phyloP scores from a whole-genome alignment of 2,113 vertebrate species.

The Thermophis baileyi region DNA sequence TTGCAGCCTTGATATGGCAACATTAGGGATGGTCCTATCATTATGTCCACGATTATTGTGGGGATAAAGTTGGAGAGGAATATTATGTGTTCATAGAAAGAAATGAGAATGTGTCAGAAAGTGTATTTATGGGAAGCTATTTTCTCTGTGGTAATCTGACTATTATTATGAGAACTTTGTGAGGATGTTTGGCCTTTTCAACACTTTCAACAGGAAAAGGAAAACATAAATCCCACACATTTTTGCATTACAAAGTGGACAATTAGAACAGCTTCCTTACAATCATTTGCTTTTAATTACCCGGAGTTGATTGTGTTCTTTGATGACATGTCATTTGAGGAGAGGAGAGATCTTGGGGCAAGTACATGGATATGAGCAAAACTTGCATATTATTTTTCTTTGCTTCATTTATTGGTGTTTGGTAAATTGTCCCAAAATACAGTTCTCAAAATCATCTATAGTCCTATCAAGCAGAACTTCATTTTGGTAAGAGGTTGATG shows the following conservation, averaged over 20 bases:
- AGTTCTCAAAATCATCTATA: neutral
- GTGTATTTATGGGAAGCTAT: neutral
- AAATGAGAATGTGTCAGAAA: neutral
- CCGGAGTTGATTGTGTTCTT: neutral
- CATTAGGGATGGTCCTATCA: neutral
- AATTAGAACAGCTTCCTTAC: neutral
- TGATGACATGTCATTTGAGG: neutral
- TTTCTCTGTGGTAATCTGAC: neutral
- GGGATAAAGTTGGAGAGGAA: neutral
- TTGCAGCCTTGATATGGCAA: neutral
- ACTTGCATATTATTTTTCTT: neutral
- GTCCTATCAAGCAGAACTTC: neutral
- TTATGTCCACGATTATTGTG: neutral
- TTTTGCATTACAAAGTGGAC: neutral
- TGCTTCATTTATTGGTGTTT: neutral
- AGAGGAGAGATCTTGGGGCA: neutral
- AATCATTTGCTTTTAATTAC: neutral
- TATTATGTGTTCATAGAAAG: neutral
- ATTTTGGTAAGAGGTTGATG: neutral
- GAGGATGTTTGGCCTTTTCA: neutral
- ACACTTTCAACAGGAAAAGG: neutral
- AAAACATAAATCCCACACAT: neutral
- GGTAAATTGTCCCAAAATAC: neutral
- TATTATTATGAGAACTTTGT: neutral
- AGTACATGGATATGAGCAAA: neutral